phyloP scores from a whole-genome alignment of 2,888 invertebrate species.

The Conomelus anceps region DNA sequence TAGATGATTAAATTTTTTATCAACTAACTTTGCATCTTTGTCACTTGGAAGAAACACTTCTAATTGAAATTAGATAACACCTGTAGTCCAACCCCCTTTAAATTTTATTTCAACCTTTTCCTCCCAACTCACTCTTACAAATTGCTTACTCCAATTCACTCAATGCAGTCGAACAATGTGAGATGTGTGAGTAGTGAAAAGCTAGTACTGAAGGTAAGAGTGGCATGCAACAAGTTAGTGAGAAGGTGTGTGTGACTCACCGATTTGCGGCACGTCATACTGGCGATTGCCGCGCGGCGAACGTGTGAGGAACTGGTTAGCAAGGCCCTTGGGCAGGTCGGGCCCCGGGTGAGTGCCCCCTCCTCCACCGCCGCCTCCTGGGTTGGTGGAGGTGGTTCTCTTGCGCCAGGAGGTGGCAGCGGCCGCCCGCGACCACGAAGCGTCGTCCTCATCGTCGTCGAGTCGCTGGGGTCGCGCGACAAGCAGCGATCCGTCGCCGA shows the following conservation, averaged over 20 bases:
- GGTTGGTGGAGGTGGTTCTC: neutral
- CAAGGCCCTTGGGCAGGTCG: neutral
- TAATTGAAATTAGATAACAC: too few relatives aligned
- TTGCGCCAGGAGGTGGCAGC: slow-evolving; percentile 15
- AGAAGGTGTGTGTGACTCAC: slow-evolving; percentile 50
- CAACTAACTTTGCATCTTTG: too few relatives aligned
- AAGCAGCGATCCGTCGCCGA: slow-evolving; percentile 2
- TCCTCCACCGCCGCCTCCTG: slow-evolving; percentile 11
- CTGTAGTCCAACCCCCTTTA: too few relatives aligned
- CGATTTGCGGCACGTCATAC: slow-evolving; percentile 82
- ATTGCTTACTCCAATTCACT: too few relatives aligned
- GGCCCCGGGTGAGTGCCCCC: slow-evolving; percentile 9
- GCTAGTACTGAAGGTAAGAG: too few relatives aligned
- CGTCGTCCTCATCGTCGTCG: slow-evolving; percentile 21
- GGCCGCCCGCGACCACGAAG: slow-evolving; percentile 25
- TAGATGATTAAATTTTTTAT: too few relatives aligned
- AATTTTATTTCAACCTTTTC: too few relatives aligned
- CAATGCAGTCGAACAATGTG: too few relatives aligned
- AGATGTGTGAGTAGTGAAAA: too few relatives aligned
- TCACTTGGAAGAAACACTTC: too few relatives aligned
- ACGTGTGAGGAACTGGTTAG: slow-evolving; percentile 65
- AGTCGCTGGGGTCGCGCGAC: slow-evolving; percentile 1
- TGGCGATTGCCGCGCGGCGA: slow-evolving; percentile 67
- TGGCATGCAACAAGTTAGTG: neutral
- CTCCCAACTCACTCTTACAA: too few relatives aligned